Conservation (phyloP, 2,888 invertebrate genomes). For the Trichogramma dendrolimi region DNA sequence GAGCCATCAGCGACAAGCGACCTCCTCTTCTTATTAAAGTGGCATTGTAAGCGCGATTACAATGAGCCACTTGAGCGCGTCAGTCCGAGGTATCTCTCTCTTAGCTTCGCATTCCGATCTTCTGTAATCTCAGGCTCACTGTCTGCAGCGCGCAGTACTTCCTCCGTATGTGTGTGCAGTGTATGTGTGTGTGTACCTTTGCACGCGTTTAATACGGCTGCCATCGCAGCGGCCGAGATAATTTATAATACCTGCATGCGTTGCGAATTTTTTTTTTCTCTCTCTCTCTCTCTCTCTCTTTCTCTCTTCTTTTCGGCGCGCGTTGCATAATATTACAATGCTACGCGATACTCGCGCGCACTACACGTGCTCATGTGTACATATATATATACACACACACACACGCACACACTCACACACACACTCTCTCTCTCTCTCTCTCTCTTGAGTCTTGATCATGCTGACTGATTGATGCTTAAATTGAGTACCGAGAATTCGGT, state of each 20-base stretch:
- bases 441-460: no score
- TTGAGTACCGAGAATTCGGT: no score
- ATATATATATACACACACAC: no score
- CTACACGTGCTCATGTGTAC: no score
- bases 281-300: neutral
- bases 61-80: conserved; percentile 35
- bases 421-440: no score
- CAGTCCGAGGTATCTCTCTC: no score
- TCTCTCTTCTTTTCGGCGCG: no score
- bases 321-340: no score
- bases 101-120: conserved; percentile 35
- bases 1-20: conserved; percentile 31
- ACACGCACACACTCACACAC: no score
- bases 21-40: conserved; percentile 31
- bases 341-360: no score
- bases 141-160: neutral
- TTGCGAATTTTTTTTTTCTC: neutral
- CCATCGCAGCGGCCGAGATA: conserved; percentile 1
- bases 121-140: conserved; percentile 29
- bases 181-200: conserved; percentile 1
- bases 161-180: no score
- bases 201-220: conserved; percentile 12
- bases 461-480: no score
- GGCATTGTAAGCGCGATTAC: conserved; percentile 37
- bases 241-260: conserved; percentile 13